Conservation (phyloP, 2,797 vertebrate genomes). For the Gobionotothen gibberifrons region DNA sequence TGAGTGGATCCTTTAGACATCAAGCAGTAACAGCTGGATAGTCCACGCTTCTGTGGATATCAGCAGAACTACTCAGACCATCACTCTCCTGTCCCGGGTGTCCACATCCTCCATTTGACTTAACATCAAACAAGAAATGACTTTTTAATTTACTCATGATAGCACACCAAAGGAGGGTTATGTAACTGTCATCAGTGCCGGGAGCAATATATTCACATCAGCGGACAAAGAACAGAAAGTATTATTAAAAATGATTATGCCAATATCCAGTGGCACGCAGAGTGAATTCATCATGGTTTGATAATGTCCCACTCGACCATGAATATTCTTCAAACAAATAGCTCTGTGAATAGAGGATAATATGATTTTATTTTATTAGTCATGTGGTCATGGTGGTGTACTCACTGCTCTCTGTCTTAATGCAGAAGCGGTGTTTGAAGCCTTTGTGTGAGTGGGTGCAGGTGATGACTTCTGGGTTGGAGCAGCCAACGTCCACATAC, state of each 20-base stretch:
- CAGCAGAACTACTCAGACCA: slow-evolving; percentile 62
- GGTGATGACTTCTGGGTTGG: slow-evolving; percentile 91
- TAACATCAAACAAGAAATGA: slow-evolving; percentile 64
- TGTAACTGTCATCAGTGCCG: slow-evolving; percentile 54
- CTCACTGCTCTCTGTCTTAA: slow-evolving; percentile 89
- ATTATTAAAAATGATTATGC: slow-evolving; percentile 69
- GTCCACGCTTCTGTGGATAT: slow-evolving; percentile 60
- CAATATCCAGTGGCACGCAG: slow-evolving; percentile 48
- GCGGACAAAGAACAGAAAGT: slow-evolving; percentile 54
- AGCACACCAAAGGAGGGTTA: slow-evolving; percentile 63
- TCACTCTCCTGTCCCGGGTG: slow-evolving; percentile 56
- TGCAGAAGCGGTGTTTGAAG: slow-evolving; percentile 89
- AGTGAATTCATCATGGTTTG: slow-evolving; percentile 53
- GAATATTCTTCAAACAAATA: slow-evolving; percentile 47
- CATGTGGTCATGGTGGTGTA: slow-evolving; percentile 34
- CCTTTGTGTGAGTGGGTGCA: slow-evolving; percentile 89
- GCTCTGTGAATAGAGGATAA: slow-evolving; percentile 6
- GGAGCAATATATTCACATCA: slow-evolving; percentile 61
- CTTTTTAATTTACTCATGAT: slow-evolving; percentile 67
- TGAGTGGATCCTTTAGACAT: slow-evolving; percentile 50
- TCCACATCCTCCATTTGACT: slow-evolving; percentile 62
- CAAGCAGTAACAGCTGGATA: slow-evolving; percentile 69
- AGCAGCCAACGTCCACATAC: slow-evolving; percentile 91
- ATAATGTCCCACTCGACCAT: slow-evolving; percentile 43
- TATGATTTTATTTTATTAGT: background rate